Percentiles rank a stretch among this genome's conserved stretches.
phyloP scores from a whole-genome alignment of 2,113 vertebrate genomes.

The Sinocyclocheilus anshuiensis region DNA sequence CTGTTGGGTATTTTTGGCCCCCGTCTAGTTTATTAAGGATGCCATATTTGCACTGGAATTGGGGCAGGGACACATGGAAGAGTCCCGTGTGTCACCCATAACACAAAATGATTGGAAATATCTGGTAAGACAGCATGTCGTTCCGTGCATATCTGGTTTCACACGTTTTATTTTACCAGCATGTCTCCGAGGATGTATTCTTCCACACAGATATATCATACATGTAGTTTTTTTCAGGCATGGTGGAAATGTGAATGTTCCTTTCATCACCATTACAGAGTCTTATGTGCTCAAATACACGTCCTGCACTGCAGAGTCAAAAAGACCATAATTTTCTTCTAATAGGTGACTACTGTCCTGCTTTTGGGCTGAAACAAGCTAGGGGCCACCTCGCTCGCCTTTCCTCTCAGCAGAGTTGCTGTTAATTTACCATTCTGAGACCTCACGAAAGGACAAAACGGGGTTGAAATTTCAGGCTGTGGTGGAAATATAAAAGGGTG shows the following conservation, averaged over 20 bases:
- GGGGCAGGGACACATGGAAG: background rate
- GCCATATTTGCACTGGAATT: background rate
- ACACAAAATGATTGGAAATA: conserved; percentile 23
- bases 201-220: conserved; percentile 30
- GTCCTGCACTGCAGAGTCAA: conserved; percentile 18
- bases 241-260: conserved; percentile 60
- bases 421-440: conserved; percentile 63
- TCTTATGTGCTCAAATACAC: conserved; percentile 16
- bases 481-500: conserved; percentile 31
- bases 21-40: background rate
- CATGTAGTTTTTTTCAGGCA: conserved; percentile 50
- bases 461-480: conserved; percentile 57
- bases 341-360: conserved; percentile 32
- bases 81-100: background rate
- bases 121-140: background rate
- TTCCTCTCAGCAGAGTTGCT: conserved; percentile 60
- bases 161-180: background rate
- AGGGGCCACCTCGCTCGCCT: conserved; percentile 55
- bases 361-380: conserved; percentile 37
- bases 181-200: background rate
- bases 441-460: conserved; percentile 60
- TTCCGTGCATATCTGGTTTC: background rate
- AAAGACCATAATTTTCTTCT: conserved; percentile 45
- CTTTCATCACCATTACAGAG: conserved; percentile 35
- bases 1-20: background rate